Percentiles rank a stretch among this genome's conserved stretches.
Conservation (phyloP, 2,113 vertebrate genomes). For the Nesoenas mayeri region DNA sequence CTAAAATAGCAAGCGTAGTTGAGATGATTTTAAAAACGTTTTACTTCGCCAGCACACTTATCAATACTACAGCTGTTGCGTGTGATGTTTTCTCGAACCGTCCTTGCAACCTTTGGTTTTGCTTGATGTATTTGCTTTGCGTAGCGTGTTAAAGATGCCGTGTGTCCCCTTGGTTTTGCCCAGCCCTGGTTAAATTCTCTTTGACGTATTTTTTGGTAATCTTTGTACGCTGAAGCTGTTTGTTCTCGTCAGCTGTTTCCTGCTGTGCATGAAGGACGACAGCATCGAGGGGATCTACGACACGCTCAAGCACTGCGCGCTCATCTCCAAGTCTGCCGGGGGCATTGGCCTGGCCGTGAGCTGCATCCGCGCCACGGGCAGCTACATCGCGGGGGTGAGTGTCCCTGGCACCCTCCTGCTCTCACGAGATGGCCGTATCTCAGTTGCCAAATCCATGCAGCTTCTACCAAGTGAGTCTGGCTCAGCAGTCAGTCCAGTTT, state of each 20-base stretch:
- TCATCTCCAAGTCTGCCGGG: conserved; percentile 96
- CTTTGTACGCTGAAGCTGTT: background rate
- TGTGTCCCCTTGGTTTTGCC: background rate
- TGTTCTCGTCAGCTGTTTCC: conserved; percentile 83
- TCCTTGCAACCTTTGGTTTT: background rate
- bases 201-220: background rate
- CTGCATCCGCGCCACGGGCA: conserved; percentile 94
- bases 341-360: conserved; percentile 95
- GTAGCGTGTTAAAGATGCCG: fast-evolving
- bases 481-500: background rate
- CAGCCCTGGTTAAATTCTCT: background rate
- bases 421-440: fast-evolving
- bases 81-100: fast-evolving
- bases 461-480: fast-evolving
- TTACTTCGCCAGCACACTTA: background rate
- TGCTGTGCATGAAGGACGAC: conserved; percentile 95
- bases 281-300: conserved; percentile 98
- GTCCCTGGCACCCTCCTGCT: background rate
- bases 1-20: background rate
- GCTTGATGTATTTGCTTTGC: background rate
- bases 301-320: conserved; percentile 93
- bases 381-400: conserved; percentile 96
- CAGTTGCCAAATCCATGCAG: background rate
- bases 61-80: fast-evolving
- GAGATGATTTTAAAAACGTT: fast-evolving